Conservation (phyloP, 1,140 invertebrate genomes). For the Leptopilina boulardi region DNA sequence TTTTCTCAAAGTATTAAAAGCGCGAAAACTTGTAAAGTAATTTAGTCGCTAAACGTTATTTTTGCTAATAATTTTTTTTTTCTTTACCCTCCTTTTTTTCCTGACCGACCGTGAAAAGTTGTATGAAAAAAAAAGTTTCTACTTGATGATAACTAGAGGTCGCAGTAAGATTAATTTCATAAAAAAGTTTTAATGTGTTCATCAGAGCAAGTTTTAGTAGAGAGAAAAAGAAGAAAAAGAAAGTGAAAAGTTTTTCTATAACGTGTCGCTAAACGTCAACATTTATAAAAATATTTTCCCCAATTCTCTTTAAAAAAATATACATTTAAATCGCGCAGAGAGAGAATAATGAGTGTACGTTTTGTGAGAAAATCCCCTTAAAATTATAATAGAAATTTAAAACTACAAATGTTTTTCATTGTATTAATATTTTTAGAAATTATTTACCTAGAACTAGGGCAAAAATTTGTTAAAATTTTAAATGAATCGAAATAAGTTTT, state of each 20-base stretch:
- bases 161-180: constrained; percentile 41
- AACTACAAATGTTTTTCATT: no score
- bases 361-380: no score
- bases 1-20: not conserved
- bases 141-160: not conserved
- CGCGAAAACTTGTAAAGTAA: not conserved
- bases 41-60: not conserved
- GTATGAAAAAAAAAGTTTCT: not conserved
- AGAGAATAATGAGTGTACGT: no score
- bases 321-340: no score
- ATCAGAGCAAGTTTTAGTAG: not conserved
- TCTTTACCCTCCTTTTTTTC: not conserved
- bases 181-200: constrained; percentile 20
- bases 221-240: not conserved
- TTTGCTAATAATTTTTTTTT: constrained; percentile 7
- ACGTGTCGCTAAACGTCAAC: constrained; percentile 30
- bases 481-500: no score
- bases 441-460: no score
- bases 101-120: constrained; percentile 12
- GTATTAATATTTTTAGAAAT: no score
- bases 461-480: no score
- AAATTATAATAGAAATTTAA: no score
- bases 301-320: no score
- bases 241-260: not conserved
- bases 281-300: not conserved